These are phyloP conservation scores for Meteorus colon DNA, from an alignment of 2,888 invertebrate genomes.

Conservation along the genomic window DNA sequence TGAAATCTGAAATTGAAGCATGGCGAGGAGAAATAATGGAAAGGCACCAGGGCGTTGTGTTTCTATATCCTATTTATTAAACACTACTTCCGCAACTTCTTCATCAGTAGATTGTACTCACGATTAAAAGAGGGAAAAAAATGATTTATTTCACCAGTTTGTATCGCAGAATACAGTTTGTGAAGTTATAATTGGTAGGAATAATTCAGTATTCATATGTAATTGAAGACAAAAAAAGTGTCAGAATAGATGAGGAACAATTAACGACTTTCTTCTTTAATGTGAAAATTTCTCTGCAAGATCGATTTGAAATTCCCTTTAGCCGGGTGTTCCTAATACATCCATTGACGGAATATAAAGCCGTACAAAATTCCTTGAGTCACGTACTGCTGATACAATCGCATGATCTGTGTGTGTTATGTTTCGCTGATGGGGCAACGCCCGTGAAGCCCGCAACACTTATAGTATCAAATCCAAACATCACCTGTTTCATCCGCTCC, in stretches of 20 bases:
- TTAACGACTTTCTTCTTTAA: conserved; percentile 21
- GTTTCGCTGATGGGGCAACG: background rate
- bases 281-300: conserved; percentile 18
- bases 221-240: conserved; percentile 8
- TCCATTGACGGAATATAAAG: conserved; percentile 13
- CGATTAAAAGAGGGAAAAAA: background rate
- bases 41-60: background rate
- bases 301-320: background rate
- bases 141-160: background rate
- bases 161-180: background rate
- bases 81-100: conserved; percentile 5
- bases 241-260: conserved; percentile 16
- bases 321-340: conserved; percentile 12
- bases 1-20: conserved; percentile 3
- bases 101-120: background rate
- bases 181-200: background rate
- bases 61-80: background rate
- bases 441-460: background rate
- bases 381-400: conserved; percentile 1
- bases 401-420: background rate
- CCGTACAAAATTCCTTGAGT: conserved; percentile 9
- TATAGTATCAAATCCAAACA: background rate
- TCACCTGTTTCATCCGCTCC: background rate
- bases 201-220: background rate
- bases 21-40: background rate